These are phyloP conservation scores for Dexiosoma caninum DNA, from an alignment of 2,888 invertebrate genomes.

Conservation along the genomic window DNA sequence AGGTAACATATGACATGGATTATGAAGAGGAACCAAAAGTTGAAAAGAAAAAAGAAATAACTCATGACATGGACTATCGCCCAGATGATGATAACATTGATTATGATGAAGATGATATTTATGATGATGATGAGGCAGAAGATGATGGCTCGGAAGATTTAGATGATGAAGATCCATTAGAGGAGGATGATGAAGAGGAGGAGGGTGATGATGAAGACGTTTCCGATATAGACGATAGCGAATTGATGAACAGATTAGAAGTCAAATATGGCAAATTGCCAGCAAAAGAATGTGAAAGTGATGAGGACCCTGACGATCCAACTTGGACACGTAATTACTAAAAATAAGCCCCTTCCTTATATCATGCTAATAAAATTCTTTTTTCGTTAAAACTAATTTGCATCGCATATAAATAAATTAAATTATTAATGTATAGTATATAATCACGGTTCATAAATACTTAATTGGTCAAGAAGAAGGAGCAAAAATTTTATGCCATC, in stretches of 20 bases:
- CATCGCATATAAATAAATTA: not conserved
- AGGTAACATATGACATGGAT: slow-evolving; percentile 40
- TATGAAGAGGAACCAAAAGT: slow-evolving; percentile 20
- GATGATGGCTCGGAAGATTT: slow-evolving; percentile 71
- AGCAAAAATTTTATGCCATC: not conserved
- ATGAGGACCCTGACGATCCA: slow-evolving; percentile 76
- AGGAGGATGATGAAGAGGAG: slow-evolving; percentile 66
- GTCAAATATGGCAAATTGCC: slow-evolving; percentile 86
- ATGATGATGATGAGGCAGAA: slow-evolving; percentile 64
- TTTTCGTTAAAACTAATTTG: not conserved
- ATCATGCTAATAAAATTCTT: not conserved
- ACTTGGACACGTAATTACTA: slow-evolving; percentile 78
- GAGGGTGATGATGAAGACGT: slow-evolving; percentile 78
- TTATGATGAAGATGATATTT: slow-evolving; percentile 65
- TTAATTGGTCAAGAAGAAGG: not conserved
- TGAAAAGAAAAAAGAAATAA: slow-evolving; percentile 45
- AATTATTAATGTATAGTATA: not conserved
- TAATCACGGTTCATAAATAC: not conserved
- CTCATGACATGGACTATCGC: slow-evolving; percentile 63
- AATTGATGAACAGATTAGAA: slow-evolving; percentile 84
- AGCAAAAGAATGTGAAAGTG: slow-evolving; percentile 80
- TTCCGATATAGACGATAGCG: slow-evolving; percentile 84
- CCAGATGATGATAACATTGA: slow-evolving; percentile 73
- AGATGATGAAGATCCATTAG: slow-evolving; percentile 43
- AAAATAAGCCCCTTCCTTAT: slow-evolving; percentile 48